These are phyloP conservation scores for Helobdella robusta DNA, from an alignment of 2,888 invertebrate species.

Conservation along the genomic window DNA sequence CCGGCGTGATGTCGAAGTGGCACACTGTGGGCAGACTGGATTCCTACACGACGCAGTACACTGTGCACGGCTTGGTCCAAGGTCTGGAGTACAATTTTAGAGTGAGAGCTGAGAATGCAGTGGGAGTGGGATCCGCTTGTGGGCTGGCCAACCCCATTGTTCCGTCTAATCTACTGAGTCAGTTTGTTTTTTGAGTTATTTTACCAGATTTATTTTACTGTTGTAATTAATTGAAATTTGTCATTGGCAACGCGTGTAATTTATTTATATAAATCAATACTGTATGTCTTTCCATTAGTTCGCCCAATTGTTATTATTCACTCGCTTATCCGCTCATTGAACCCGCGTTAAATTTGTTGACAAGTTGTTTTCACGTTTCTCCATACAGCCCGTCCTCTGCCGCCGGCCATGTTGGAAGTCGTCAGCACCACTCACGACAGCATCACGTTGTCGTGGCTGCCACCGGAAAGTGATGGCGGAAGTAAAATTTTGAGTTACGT, in stretches of 20 bases:
- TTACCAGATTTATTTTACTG: too few species aligned
- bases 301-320: too few species aligned
- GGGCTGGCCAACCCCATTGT: slow-evolving; percentile 29
- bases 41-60: slow-evolving; percentile 37
- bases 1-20: slow-evolving; percentile 25
- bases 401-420: slow-evolving; percentile 36
- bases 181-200: too few species aligned
- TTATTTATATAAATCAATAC: too few species aligned
- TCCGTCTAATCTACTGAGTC: slow-evolving; percentile 27
- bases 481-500: slow-evolving; percentile 44
- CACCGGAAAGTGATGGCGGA: slow-evolving; percentile 48
- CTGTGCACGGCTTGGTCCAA: slow-evolving; percentile 38
- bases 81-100: slow-evolving; percentile 64
- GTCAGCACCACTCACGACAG: slow-evolving; percentile 43
- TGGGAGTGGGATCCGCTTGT: slow-evolving; percentile 54
- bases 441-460: slow-evolving; percentile 46
- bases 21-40: slow-evolving; percentile 33
- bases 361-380: too few species aligned
- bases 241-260: too few species aligned
- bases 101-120: slow-evolving; percentile 74
- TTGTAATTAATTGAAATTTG: too few species aligned
- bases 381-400: slow-evolving; percentile 30
- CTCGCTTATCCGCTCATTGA: too few species aligned
- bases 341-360: too few species aligned
- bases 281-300: too few species aligned